Conservation (phyloP, 1,140 invertebrate species). For the Adoxophyes honmai region DNA sequence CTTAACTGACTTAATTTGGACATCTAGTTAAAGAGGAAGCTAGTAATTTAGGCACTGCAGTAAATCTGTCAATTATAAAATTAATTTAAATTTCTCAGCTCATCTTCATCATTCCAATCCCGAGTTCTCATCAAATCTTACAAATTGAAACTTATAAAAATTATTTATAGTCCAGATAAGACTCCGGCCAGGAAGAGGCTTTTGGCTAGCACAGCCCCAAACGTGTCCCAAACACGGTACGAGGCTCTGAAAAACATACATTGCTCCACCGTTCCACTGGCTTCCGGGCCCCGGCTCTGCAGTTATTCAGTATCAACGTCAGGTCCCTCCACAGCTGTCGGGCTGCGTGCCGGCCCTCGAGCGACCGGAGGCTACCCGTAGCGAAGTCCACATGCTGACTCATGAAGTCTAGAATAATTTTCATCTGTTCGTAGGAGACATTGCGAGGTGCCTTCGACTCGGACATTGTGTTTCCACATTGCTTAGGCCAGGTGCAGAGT, state of each 20-base stretch:
- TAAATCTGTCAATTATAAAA: too few relatives aligned
- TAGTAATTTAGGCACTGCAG: too few relatives aligned
- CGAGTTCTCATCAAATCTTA: too few relatives aligned
- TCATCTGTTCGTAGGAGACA: conserved; percentile 53
- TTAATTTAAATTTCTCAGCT: too few relatives aligned
- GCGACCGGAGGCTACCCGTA: conserved; percentile 33
- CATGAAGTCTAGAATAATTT: conserved; percentile 55
- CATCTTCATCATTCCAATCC: too few relatives aligned
- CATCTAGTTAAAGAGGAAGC: too few relatives aligned
- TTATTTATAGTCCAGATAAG: too few relatives aligned
- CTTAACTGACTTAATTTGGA: too few relatives aligned
- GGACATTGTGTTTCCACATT: not conserved
- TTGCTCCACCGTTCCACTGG: conserved; percentile 54
- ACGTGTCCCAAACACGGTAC: conserved; percentile 3
- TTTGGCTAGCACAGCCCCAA: too few relatives aligned
- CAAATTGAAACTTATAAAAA: too few relatives aligned
- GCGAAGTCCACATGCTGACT: conserved; percentile 52
- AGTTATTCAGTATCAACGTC: conserved; percentile 40
- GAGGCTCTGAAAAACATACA: conserved; percentile 24
- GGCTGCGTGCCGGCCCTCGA: conserved; percentile 43
- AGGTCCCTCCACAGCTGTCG: conserved; percentile 50
- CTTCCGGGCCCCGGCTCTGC: conserved; percentile 38
- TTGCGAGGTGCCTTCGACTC: conserved; percentile 23
- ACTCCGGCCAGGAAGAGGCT: too few relatives aligned
- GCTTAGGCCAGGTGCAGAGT: conserved; percentile 23